Evolutionary conservation across 2,113 vertebrate genomes (phyloP), one percentile per base, ranked within the genome.

Genomic region (Nerophis lumbriciformis): DNA sequence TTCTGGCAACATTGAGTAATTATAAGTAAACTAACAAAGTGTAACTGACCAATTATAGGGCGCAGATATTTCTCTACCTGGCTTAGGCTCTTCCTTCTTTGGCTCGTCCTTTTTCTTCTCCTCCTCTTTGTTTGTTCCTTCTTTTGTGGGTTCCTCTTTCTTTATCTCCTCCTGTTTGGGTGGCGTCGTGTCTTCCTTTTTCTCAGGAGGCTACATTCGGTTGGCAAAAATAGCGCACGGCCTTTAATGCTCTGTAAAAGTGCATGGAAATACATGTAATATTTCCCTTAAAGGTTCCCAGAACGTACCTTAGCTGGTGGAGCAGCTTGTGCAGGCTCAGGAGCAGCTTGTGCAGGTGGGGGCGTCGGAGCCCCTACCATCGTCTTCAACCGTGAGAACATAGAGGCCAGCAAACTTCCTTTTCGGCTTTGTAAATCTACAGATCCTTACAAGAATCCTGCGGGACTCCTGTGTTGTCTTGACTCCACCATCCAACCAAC

Each of bases 321-420:
- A 69, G 73, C 63, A 5, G 72, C 21, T 0, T 65, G 1, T 5
- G 74, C 0, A 50, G 68, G n/a, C 4, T 48, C 28, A 12, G 69
- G 4, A 5, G 61, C 19, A 7, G 37, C 53, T 4, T 14, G 56
- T 1, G 49, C 45, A 8, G 83, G 36, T 1, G 71, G 68, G 8
- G 82, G 72, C 50, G 79, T 82, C 0, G 83, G 81, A 52, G 67
- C 79, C 61, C 74, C 80, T 38, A 92, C 80, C 71, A 85, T 21
- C 53, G 48, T 60, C 74, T 75, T 90, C 4, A 95, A 52, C 65
- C 82, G 87, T 80, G 86, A 90, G 77, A 94, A 89, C 93, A 97
- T 96, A 79, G 68, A 42, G 61, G 49, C 6, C 4, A 50, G 36
- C 53, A 8, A 38, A 11, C 8, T n/a, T 5, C 11, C 39, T 35